Evolutionary conservation across 2,113 vertebrate species (phyloP), one percentile per base, ranked within the genome.

Genomic region (Forbesichthys agassizii): DNA sequence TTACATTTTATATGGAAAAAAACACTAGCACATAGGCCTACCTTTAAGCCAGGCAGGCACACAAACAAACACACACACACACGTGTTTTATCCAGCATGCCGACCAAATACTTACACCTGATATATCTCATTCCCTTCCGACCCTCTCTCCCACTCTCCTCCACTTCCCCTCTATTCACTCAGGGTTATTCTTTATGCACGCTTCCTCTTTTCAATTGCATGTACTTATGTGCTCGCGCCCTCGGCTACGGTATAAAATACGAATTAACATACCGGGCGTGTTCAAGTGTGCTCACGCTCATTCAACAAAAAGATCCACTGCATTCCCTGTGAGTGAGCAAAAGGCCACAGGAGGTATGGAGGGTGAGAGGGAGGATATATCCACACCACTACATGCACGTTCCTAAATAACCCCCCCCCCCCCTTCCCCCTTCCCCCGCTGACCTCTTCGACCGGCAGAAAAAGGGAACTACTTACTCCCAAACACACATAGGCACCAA

Each of bases 251-350:
- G 27, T 52, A 52, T 52, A 6, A 56, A 12, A 33, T 27, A 27
- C 27, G 27, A 33, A 62, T 70, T 67, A n/a, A 68, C 13, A 3
- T 75, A 11, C 56, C 18, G 12, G 0, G 3, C 51, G 69, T 4
- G 46, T 52, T 36, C 60, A 3, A 14, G 14, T 5, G 62, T 9
- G 47, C 33, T 69, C 3, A 0, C 48, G 76, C 66, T 68, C 81
- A 75, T 78, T 86, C 80, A 83, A 60, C 75, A 74, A 69, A 71
- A 75, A 64, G 57, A 77, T 53, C 61, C 51, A 16, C 33, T 47
- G 66, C 61, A 20, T 61, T 27, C 27, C 27, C 27, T 27, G 27
- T 16, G 75, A 77, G 77, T 6, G 74, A 68, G 72, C 59, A 47
- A 59, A 42, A 62, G 69, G 73, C 36, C 36, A 8, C 4, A 1